Percentiles rank a stretch among this genome's conserved stretches.
Conservation (phyloP, 2,797 vertebrate genomes). For the Phoeniculus purpureus region DNA sequence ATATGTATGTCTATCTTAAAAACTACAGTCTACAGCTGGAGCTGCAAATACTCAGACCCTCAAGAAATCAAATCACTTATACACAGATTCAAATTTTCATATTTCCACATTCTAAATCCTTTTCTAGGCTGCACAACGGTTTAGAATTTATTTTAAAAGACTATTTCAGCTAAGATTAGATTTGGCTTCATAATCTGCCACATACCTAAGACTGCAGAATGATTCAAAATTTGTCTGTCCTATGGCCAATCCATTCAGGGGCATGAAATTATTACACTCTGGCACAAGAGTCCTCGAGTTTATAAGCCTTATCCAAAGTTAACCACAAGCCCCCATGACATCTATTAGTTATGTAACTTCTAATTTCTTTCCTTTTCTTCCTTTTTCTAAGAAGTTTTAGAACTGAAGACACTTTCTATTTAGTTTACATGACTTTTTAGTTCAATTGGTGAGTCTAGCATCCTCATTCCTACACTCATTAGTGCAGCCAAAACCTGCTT, state of each 20-base stretch:
- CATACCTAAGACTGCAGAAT: not conserved
- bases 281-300: not conserved
- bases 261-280: not conserved
- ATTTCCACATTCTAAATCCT: not conserved
- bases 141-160: not conserved
- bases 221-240: not conserved
- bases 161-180: not conserved
- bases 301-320: not conserved
- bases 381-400: not conserved
- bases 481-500: not conserved
- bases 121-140: not conserved
- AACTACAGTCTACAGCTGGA: not conserved
- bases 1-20: not conserved
- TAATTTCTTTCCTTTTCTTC: too few relatives aligned
- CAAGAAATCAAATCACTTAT: not conserved
- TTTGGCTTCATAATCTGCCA: not conserved
- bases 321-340: not conserved
- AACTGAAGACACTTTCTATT: constrained; percentile 21
- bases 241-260: rapidly evolving
- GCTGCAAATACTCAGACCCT: not conserved
- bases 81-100: not conserved
- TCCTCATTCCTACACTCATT: not conserved
- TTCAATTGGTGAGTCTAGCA: not conserved
- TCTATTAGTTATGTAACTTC: not conserved
- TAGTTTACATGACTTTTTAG: not conserved